A percentile compares a stretch with the other conserved stretches of the same genome.
phyloP scores from a whole-genome alignment of 2,888 invertebrate species.

The Mythimna albipuncta region DNA sequence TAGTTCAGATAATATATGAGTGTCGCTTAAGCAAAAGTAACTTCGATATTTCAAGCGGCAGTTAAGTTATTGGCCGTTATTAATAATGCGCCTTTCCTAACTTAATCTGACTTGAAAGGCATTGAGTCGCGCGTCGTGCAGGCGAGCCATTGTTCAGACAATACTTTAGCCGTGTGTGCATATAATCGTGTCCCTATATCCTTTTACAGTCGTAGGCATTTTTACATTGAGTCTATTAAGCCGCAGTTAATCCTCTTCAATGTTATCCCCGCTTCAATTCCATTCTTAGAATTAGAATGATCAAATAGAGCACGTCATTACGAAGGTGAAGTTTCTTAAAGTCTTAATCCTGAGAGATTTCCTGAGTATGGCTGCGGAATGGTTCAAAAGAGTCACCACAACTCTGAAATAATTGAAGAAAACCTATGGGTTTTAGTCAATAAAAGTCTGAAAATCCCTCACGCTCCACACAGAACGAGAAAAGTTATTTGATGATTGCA shows the following conservation, averaged over 20 bases:
- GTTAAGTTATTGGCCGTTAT: conserved; percentile 89
- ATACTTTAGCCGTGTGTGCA: conserved; percentile 72
- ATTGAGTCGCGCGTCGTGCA: conserved; percentile 85
- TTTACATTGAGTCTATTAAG: conserved; percentile 61
- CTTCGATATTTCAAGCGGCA: conserved; percentile 88
- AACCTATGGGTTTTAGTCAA: no score
- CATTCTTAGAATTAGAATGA: conserved; percentile 31
- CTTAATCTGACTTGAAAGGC: conserved; percentile 90
- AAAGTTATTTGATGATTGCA: no score
- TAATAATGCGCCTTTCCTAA: conserved; percentile 89
- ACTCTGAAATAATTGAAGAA: no score
- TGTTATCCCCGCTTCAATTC: conserved; percentile 47
- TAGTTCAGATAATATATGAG: conserved; percentile 85
- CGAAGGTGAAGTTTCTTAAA: conserved; percentile 12
- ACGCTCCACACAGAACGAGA: no score
- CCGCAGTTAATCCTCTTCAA: conserved; percentile 57
- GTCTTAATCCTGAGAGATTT: conserved; percentile 26
- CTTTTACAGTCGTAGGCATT: conserved; percentile 49
- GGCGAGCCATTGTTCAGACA: conserved; percentile 84
- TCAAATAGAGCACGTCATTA: conserved; percentile 32
- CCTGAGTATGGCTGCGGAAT: no score
- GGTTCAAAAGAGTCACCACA: no score
- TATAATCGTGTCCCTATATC: conserved; percentile 57
- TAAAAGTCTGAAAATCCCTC: no score
- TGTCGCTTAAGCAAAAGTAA: conserved; percentile 89